Conservation (phyloP, 2,113 vertebrate species). For the Lipophrys pholis region DNA sequence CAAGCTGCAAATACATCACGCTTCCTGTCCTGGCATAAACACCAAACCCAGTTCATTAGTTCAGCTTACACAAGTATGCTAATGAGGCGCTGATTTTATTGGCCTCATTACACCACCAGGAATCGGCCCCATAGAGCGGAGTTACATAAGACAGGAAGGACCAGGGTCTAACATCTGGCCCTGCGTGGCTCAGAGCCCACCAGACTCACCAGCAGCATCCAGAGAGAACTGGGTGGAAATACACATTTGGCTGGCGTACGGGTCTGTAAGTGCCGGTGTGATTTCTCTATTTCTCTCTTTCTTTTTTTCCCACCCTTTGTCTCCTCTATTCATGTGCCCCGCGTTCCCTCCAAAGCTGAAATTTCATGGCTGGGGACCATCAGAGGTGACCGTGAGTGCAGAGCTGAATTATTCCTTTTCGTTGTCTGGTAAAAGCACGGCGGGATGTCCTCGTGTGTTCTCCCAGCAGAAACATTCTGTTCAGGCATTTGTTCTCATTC, state of each 20-base stretch:
- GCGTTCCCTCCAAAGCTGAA: conserved; percentile 59
- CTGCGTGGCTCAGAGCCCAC: conserved; percentile 36
- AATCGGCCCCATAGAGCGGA: conserved; percentile 47
- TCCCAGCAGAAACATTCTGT: conserved; percentile 39
- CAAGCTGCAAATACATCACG: conserved; percentile 3
- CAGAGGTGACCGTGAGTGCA: conserved; percentile 76
- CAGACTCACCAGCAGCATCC: conserved; percentile 41
- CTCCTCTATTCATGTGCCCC: no score
- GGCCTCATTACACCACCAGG: conserved; percentile 68
- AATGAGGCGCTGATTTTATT: conserved; percentile 67
- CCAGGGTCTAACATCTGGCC: conserved; percentile 71
- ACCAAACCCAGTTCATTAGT: conserved; percentile 63
- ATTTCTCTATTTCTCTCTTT: conserved; percentile 42
- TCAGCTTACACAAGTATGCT: conserved; percentile 76
- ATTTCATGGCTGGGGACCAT: conserved; percentile 73
- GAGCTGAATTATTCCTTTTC: conserved; percentile 71
- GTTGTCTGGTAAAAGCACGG: conserved; percentile 66
- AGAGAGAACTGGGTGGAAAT: conserved; percentile 48
- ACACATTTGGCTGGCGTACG: conserved; percentile 45
- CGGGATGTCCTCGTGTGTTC: conserved; percentile 32
- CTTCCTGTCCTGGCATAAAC: conserved; percentile 24
- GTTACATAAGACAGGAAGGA: conserved; percentile 59
- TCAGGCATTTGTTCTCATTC: conserved; percentile 49
- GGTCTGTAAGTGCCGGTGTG: conserved; percentile 28
- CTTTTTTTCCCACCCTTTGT: conserved; percentile 43